Base-by-base conservation (phyloP, 2,113 vertebrate genomes). In the Trematomus loennbergii region DNA sequence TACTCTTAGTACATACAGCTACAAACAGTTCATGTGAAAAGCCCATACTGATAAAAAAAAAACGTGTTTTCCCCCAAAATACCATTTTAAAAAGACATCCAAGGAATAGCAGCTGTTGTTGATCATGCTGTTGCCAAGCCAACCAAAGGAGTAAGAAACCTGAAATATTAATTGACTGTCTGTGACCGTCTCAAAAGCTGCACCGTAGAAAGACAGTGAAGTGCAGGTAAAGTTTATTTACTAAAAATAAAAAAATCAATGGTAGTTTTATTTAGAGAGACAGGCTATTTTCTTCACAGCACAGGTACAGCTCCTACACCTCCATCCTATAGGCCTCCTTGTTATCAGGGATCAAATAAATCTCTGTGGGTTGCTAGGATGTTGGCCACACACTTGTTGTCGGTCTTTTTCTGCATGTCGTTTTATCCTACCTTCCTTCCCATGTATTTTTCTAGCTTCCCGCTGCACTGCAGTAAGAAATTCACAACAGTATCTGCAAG, bases 291-390 rank as follows among this genome's bases (percentile, higher is more conserved):
- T 57, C 65, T 65, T 54, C 69, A 53, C 63, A 66, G 17, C 69
- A n/a, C 75, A 72, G 59, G 57, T 79, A 60, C 20, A 52, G 43
- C 67, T 69, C 76, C 59, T 20, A 72, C 67, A 61, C 49, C 29
- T 79, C 72, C 29, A 45, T 63, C 11, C 71, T 49, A 54, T 48
- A 12, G 43, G 67, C 33, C 61, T 76, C 22, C 49, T 54, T 75
- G 79, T 70, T 79, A 58, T 63, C 11, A 29, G 12, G 49, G 74
- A 85, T 80, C 75, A 85, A 76, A 85, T 12, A 9, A 62, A 67
- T 74, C 46, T 53, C 73, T 69, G 78, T 71, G 75, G 64, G 70
- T 69, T 82, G 60, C 45, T 20, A 29, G 78, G 69, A 82, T 80
- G 57, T 68, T 71, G 70, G 76, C 64, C 66, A 65, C 60, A 74